Evolutionary conservation across 2,888 invertebrate species (phyloP).

Genomic region (Automeris io): DNA sequence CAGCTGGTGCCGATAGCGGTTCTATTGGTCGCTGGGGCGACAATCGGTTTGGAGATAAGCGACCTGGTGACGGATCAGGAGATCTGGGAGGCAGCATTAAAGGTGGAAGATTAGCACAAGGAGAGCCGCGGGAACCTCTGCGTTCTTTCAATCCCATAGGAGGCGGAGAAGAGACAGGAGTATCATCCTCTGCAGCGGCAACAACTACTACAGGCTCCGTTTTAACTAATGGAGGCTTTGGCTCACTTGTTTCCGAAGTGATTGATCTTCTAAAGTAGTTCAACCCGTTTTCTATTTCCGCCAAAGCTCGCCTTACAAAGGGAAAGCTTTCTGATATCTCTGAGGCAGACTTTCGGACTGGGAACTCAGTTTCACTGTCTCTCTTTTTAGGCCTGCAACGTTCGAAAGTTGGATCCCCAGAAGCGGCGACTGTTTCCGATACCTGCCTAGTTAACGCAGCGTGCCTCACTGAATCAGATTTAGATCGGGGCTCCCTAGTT

Average conservation of each 20-base stretch:
- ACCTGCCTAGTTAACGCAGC: conserved; percentile 79
- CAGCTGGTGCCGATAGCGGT: conserved; percentile 49
- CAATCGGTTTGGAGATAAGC: conserved; percentile 55
- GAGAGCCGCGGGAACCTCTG: conserved; percentile 65
- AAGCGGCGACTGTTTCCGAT: conserved; percentile 75
- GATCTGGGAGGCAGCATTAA: conserved; percentile 55
- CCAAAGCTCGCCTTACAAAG: conserved; percentile 68
- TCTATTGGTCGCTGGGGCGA: conserved; percentile 51
- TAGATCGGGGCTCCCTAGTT: conserved; percentile 79
- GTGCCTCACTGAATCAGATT: conserved; percentile 79
- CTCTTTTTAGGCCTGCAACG: conserved; percentile 69
- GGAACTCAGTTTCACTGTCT: conserved; percentile 69
- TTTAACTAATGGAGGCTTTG: conserved; percentile 35
- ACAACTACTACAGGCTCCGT: conserved; percentile 59
- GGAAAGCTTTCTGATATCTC: conserved; percentile 74
- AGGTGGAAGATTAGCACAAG: conserved; percentile 67
- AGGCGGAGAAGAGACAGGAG: conserved; percentile 57
- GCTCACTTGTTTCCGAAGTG: conserved; percentile 54
- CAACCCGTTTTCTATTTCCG: conserved; percentile 65
- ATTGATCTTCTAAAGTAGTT: conserved; percentile 69
- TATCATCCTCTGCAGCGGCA: conserved; percentile 59
- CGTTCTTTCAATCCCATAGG: conserved; percentile 69
- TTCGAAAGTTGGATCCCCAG: conserved; percentile 64
- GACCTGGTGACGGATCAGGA: conserved; percentile 63
- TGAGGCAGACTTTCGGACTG: conserved; percentile 74